phyloP scores from a whole-genome alignment of 2,113 vertebrate species.

The Silurus asotus region DNA sequence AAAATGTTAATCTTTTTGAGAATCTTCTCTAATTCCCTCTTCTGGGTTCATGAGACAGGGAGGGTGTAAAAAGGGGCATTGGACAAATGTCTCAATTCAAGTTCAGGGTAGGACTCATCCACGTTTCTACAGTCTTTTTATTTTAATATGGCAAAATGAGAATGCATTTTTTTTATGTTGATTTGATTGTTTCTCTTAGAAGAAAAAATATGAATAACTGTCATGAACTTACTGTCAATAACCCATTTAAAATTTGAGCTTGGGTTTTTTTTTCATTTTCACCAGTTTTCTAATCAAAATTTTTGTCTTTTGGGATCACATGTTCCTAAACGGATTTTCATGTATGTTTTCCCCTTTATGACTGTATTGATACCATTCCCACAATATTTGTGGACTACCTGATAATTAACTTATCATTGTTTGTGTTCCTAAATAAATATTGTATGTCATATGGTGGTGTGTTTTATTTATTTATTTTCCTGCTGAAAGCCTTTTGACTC shows the following conservation, averaged over 20 bases:
- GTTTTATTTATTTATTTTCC: neutral
- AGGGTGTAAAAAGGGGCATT: neutral
- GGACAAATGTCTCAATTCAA: slow-evolving; percentile 66
- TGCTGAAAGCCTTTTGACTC: neutral
- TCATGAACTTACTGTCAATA: slow-evolving; percentile 47
- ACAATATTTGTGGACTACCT: slow-evolving; percentile 89
- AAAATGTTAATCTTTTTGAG: slow-evolving; percentile 31
- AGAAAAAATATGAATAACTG: slow-evolving; percentile 33
- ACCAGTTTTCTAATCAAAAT: slow-evolving; percentile 71
- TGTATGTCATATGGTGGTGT: slow-evolving; percentile 70
- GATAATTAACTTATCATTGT: slow-evolving; percentile 87
- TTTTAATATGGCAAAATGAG: slow-evolving; percentile 48
- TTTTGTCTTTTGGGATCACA: slow-evolving; percentile 66
- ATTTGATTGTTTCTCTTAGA: slow-evolving; percentile 54
- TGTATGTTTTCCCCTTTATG: slow-evolving; percentile 75
- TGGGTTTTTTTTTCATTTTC: slow-evolving; percentile 64
- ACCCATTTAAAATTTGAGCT: slow-evolving; percentile 60
- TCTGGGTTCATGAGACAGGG: slow-evolving; percentile 7
- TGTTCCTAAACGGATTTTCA: slow-evolving; percentile 76
- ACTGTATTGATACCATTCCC: slow-evolving; percentile 83
- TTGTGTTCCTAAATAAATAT: slow-evolving; percentile 88
- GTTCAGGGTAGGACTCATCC: slow-evolving; percentile 61
- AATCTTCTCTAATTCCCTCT: slow-evolving; percentile 16
- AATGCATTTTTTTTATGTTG: slow-evolving; percentile 60
- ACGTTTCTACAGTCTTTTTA: slow-evolving; percentile 57